A percentile compares a stretch with the other conserved stretches of the same genome.
These are phyloP conservation scores for Saturnia pavonia DNA, from an alignment of 2,888 invertebrate genomes.

Conservation along the genomic window DNA sequence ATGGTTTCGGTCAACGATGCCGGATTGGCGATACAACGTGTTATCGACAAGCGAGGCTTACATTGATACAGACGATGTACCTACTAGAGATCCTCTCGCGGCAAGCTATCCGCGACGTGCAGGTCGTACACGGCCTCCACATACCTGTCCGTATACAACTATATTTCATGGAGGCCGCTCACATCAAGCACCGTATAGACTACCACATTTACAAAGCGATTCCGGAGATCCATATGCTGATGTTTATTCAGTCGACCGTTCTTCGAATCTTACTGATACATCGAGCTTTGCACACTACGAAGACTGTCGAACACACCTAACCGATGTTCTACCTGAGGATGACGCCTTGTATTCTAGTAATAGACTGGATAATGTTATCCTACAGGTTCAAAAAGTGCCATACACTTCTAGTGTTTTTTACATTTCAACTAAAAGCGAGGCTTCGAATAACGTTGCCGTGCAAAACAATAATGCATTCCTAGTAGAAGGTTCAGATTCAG, in stretches of 20 bases:
- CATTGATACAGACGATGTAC: constrained; percentile 59
- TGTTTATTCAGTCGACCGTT: constrained; percentile 72
- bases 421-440: constrained; percentile 62
- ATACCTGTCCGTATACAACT: constrained; percentile 77
- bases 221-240: constrained; percentile 69
- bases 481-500: constrained; percentile 72
- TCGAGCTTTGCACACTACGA: constrained; percentile 77
- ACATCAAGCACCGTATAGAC: constrained; percentile 56
- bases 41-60: constrained; percentile 79
- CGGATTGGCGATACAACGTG: constrained; percentile 81
- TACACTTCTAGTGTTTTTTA: constrained; percentile 73
- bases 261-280: constrained; percentile 75
- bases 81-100: constrained; percentile 64
- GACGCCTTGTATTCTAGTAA: constrained; percentile 44
- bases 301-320: constrained; percentile 66
- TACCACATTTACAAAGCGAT: constrained; percentile 66
- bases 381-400: constrained; percentile 75
- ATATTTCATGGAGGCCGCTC: constrained; percentile 67
- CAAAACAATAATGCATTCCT: constrained; percentile 60
- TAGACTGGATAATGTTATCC: constrained; percentile 49
- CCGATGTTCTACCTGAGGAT: constrained; percentile 52
- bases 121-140: constrained; percentile 72
- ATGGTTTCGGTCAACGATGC: constrained; percentile 73
- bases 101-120: constrained; percentile 79
- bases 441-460: constrained; percentile 51